Evolutionary conservation across 2,888 invertebrate genomes (phyloP), one percentile per base, ranked within the genome.

Genomic region (Bombylius major): DNA sequence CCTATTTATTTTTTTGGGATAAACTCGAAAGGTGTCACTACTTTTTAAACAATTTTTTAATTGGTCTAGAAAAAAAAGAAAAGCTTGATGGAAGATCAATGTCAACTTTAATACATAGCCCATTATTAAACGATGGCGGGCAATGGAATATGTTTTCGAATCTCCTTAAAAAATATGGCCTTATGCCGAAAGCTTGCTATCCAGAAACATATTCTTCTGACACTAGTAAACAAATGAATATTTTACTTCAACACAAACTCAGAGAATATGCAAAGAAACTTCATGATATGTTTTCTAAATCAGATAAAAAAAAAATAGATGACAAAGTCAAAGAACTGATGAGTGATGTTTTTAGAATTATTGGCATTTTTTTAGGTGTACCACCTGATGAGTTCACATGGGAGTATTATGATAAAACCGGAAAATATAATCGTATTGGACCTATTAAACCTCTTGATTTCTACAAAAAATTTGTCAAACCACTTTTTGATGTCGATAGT

Each of bases 1-100:
- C 78, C 49, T 87, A 91, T 71, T 76, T 94, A 9, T 93, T 90
- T 76, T 94, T 90, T 73, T 93, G 92, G 89, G 93, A 94, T 67
- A 94, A 93, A 79, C 82, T 94, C 59, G 94, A 94, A 71, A 78
- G 92, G 7, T 84, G 87, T 60, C 89, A 94, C 72, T 92, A 84
- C 70, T 88, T 89, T 75, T 75, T 94, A 47, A 23, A 23, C 23
- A 23, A 23, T 23, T 23, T 2, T 3, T 23, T 23, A 23, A 3
- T 23, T 3, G 23, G 2, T 3, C 23, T 23, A 3, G 23, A 23
- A 64, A 66, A 71, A 7, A 86, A 85, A 13, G 92, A 93, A 67
- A 68, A 79, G 1, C 80, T 89, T 1, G 88, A 90, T 59, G 89
- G 91, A 0, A 78, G 93, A 58, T 77, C 92, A 13, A 81, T 91